phyloP scores from a whole-genome alignment of 2,888 invertebrate species.

The Stenolophus ochropezus region DNA sequence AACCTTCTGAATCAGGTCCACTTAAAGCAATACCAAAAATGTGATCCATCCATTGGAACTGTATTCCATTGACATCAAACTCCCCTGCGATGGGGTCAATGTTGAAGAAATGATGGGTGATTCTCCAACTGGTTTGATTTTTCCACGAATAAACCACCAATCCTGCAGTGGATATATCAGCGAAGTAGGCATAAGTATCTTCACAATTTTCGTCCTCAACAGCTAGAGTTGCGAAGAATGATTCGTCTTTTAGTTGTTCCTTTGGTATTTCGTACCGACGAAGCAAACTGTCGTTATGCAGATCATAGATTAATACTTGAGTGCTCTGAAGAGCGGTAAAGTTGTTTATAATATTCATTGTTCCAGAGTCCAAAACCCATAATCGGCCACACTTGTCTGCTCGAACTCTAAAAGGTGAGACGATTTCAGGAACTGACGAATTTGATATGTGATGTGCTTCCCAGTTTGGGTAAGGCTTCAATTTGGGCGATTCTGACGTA shows the following conservation, averaged over 20 bases:
- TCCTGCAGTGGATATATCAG: conserved; percentile 81
- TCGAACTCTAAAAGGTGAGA: conserved; percentile 83
- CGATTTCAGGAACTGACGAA: conserved; percentile 78
- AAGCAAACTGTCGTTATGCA: conserved; percentile 82
- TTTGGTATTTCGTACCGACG: conserved; percentile 80
- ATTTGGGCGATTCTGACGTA: conserved; percentile 79
- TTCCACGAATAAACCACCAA: conserved; percentile 86
- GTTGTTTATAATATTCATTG: conserved; percentile 75
- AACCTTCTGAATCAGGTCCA: conserved; percentile 79
- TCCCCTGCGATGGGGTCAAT: conserved; percentile 81
- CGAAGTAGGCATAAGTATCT: conserved; percentile 83
- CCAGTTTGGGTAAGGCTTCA: conserved; percentile 89
- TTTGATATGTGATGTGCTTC: conserved; percentile 80
- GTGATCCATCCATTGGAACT: conserved; percentile 86
- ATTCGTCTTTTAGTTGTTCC: conserved; percentile 80
- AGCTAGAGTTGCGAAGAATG: conserved; percentile 85
- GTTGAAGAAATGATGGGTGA: conserved; percentile 78
- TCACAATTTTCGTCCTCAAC: conserved; percentile 85
- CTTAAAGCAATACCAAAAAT: conserved; percentile 85
- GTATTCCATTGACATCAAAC: conserved; percentile 81
- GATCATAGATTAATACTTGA: conserved; percentile 82
- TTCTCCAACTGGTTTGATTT: conserved; percentile 83
- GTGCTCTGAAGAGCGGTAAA: conserved; percentile 76
- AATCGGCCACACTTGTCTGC: conserved; percentile 86
- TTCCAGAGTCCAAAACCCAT: conserved; percentile 87